Evolutionary conservation across 2,888 invertebrate genomes (phyloP).

Genomic region (Sinotaia quadrata): DNA sequence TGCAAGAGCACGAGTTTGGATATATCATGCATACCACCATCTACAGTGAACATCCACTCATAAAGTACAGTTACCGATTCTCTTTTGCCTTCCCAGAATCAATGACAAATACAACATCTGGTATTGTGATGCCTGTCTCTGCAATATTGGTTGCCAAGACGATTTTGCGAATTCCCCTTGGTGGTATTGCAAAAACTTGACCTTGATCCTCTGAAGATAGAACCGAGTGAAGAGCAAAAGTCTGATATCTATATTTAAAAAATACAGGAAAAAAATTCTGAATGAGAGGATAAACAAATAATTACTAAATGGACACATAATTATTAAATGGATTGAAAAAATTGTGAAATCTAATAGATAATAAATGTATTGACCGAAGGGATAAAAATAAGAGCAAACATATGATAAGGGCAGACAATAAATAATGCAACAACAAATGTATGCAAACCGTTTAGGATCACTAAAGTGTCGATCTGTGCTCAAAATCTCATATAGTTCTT

Average conservation of each 20-base stretch:
- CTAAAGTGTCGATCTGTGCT: slow-evolving; percentile 59
- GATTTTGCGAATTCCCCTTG: slow-evolving; percentile 63
- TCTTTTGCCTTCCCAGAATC: slow-evolving; percentile 70
- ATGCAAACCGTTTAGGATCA: slow-evolving; percentile 49
- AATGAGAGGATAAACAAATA: background rate
- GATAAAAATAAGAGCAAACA: too few relatives aligned
- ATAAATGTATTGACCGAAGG: too few relatives aligned
- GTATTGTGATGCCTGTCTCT: slow-evolving; percentile 70
- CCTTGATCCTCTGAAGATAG: slow-evolving; percentile 67
- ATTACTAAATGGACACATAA: background rate
- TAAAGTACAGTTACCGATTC: slow-evolving; percentile 65
- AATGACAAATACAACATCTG: slow-evolving; percentile 70
- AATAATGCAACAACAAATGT: too few relatives aligned
- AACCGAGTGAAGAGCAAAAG: slow-evolving; percentile 69
- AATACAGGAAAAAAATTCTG: background rate
- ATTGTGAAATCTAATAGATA: background rate
- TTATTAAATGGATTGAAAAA: background rate
- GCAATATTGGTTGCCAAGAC: slow-evolving; percentile 71
- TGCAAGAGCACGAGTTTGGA: too few relatives aligned
- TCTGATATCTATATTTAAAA: slow-evolving; percentile 52
- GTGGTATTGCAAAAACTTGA: slow-evolving; percentile 61
- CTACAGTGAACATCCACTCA: too few relatives aligned
- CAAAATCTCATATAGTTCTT: slow-evolving; percentile 65
- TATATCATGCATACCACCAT: too few relatives aligned
- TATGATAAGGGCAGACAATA: too few relatives aligned